These are phyloP conservation scores for Protonibea diacanthus DNA, from an alignment of 2,797 vertebrate species.

Conservation along the genomic window DNA sequence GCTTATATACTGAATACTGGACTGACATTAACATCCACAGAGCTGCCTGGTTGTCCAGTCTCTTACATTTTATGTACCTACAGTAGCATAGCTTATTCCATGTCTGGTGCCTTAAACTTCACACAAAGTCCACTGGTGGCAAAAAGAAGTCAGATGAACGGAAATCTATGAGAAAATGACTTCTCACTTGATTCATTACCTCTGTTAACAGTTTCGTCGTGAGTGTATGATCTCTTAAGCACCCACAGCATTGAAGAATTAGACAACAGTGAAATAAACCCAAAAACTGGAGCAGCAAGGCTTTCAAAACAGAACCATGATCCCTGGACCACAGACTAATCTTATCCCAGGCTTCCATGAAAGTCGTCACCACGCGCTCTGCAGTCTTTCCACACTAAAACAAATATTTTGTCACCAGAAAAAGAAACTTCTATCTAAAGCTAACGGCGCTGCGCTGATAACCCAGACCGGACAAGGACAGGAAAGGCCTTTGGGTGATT, in stretches of 20 bases:
- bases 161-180: no score
- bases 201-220: no score
- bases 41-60: not conserved
- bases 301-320: constrained; percentile 6
- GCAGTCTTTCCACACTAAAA: constrained; percentile 27
- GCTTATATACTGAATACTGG: not conserved
- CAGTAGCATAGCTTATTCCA: no score
- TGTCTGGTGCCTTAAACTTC: no score
- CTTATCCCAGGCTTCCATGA: constrained; percentile 9
- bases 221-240: no score
- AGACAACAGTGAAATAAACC: not conserved
- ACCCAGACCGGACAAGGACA: not conserved
- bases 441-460: constrained; percentile 4
- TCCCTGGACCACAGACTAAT: not conserved
- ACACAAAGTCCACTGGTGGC: no score
- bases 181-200: no score
- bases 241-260: not conserved
- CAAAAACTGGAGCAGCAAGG: constrained; percentile 2
- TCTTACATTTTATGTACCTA: not conserved
- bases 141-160: no score
- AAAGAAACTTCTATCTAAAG: constrained; percentile 59
- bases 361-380: not conserved
- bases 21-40: not conserved
- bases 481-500: not conserved
- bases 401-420: constrained; percentile 58